Evolutionary conservation across 2,113 vertebrate species (phyloP), one percentile per base, ranked within the genome.

Genomic region (Tricholaema leucomelas): DNA sequence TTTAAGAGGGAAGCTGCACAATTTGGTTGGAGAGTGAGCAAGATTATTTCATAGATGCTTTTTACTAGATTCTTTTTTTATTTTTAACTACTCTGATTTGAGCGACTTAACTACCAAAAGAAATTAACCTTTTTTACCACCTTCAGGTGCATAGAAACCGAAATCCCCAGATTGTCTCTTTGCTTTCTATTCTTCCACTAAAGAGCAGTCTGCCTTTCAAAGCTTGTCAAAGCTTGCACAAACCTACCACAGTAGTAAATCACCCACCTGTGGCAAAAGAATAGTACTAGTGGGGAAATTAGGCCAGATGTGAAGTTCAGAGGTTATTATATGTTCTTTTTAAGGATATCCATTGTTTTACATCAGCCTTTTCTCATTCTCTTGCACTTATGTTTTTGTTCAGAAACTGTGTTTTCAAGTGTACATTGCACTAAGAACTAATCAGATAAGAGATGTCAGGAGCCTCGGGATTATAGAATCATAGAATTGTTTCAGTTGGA

Each of bases 371-470:
- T 86, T 23, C 35, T 73, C 31, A 52, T 86, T n/a, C 67, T 85
- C 16, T 76, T 18, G 12, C 16, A 3, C 4, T 54, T 25, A 25
- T 0, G 0, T 23, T 83, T 70, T 74, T 84, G 35, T 65, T 63
- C 30, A 69, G 65, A 83, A 85, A 64, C 31, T 40, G n/a, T 70
- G 36, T 31, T 88, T 86, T 83, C 38, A 58, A 23, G 23, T 33
- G 11, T 50, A 16, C 1, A 0, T 69, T 64, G 38, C 30, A 4
- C 9, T 24, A 60, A 54, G 36, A 83, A 38, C 9, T 0, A 0
- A n/a, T 38, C 28, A 9, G 31, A 16, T 50, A 31, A 74, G 76
- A 80, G 38, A 10, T 78, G 11, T 65, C 36, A 30, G 81, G n/a
- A 89, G 8, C n/a, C 15, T 65, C 42, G n/a, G 19, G 31, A 28